These are phyloP conservation scores for Gallinago solitaria DNA, from an alignment of 2,797 vertebrate species.

Conservation along the genomic window DNA sequence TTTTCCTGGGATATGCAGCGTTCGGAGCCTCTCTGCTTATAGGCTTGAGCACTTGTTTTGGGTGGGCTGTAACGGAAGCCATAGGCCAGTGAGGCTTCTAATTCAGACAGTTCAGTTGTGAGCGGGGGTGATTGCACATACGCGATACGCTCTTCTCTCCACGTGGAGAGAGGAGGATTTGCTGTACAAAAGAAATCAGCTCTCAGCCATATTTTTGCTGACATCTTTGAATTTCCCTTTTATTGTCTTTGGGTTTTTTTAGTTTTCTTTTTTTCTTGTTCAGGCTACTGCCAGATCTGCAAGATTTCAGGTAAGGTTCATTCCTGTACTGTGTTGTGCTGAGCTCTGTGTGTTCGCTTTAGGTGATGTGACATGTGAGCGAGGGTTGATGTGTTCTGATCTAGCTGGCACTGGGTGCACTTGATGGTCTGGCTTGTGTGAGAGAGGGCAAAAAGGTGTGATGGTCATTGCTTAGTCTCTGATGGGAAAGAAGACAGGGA, in stretches of 20 bases:
- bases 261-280: not conserved
- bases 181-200: not conserved
- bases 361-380: not conserved
- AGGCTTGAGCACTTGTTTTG: not conserved
- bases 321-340: not conserved
- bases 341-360: not conserved
- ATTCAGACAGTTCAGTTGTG: not conserved
- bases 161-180: not conserved
- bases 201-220: not conserved
- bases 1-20: not conserved
- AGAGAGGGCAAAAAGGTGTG: not conserved
- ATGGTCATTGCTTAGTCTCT: not conserved
- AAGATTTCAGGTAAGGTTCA: not conserved
- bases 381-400: not conserved
- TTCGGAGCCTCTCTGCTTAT: not conserved
- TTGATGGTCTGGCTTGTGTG: not conserved
- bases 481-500: not conserved
- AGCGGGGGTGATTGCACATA: not conserved
- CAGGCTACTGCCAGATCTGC: not conserved
- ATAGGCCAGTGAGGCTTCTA: not conserved
- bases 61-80: not conserved
- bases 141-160: slow-evolving; percentile 30
- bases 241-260: not conserved
- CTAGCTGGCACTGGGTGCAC: accelerated
- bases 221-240: not conserved